phyloP scores from a whole-genome alignment of 2,113 vertebrate species.

The Hyperopisus bebe region DNA sequence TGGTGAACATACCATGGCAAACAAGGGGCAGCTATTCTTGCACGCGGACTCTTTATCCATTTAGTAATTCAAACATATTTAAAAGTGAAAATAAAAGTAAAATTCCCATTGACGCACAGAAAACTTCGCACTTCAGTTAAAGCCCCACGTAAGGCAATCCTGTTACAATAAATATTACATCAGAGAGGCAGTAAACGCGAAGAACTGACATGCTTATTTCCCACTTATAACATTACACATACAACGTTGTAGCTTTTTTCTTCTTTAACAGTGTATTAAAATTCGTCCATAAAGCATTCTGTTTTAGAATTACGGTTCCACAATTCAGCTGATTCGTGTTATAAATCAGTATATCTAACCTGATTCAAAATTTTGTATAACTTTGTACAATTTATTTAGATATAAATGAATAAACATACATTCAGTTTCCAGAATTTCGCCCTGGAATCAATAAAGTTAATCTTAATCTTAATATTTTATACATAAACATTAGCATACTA shows the following conservation, averaged over 20 bases:
- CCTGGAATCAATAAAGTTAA: background rate
- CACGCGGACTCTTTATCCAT: background rate
- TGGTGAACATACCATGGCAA: conserved; percentile 81
- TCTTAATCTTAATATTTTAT: background rate
- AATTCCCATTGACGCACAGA: conserved; percentile 24
- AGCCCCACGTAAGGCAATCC: background rate
- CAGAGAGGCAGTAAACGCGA: background rate
- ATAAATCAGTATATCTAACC: background rate
- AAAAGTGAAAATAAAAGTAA: conserved; percentile 35
- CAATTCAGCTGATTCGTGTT: background rate
- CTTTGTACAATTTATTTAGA: background rate
- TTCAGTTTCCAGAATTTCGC: background rate
- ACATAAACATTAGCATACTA: background rate
- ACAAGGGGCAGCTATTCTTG: conserved; percentile 70
- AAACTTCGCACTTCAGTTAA: background rate
- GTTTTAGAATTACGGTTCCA: background rate
- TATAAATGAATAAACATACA: background rate
- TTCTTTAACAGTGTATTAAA: background rate
- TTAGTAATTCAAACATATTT: background rate
- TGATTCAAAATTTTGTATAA: background rate
- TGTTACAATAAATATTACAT: background rate
- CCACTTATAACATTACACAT: background rate
- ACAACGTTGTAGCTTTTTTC: background rate
- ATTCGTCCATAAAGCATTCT: background rate
- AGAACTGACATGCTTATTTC: background rate